Evolutionary conservation across 2,797 vertebrate species (phyloP).

Genomic region (Phaenicophaeus curvirostris): DNA sequence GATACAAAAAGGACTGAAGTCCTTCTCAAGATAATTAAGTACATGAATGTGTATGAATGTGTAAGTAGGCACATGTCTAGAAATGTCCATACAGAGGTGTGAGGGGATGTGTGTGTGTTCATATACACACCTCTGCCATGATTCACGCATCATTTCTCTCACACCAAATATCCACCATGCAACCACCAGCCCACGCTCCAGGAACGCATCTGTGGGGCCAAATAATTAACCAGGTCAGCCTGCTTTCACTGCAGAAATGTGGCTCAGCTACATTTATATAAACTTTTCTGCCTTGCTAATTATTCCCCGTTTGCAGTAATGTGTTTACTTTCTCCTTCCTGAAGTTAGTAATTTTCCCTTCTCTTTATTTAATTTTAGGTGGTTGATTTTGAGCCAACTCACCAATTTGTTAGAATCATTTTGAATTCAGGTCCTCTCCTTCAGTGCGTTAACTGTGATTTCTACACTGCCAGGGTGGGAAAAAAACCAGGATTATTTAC

Average conservation of each 20-base stretch:
- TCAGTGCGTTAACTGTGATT: not conserved
- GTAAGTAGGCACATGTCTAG: rapidly evolving
- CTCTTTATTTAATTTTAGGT: not conserved
- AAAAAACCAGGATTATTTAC: not conserved
- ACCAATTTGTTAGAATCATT: not conserved
- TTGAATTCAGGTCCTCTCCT: not conserved
- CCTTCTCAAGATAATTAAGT: not conserved
- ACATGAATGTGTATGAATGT: rapidly evolving
- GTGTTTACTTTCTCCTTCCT: not conserved
- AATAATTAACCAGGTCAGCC: not conserved
- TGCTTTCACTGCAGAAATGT: not conserved
- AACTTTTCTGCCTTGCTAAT: not conserved
- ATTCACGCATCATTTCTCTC: not conserved
- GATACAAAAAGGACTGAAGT: rapidly evolving
- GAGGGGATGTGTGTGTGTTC: not conserved
- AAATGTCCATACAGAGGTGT: rapidly evolving
- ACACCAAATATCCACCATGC: not conserved
- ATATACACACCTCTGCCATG: rapidly evolving
- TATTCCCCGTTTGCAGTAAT: not conserved
- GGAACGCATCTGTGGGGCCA: not conserved
- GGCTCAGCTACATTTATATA: not conserved
- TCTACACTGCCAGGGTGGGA: not conserved
- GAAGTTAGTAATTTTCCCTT: not conserved
- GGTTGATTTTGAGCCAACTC: not conserved
- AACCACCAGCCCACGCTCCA: not conserved